Evolutionary conservation across 1,140 invertebrate genomes (phyloP).

Genomic region (Cepaea nemoralis): DNA sequence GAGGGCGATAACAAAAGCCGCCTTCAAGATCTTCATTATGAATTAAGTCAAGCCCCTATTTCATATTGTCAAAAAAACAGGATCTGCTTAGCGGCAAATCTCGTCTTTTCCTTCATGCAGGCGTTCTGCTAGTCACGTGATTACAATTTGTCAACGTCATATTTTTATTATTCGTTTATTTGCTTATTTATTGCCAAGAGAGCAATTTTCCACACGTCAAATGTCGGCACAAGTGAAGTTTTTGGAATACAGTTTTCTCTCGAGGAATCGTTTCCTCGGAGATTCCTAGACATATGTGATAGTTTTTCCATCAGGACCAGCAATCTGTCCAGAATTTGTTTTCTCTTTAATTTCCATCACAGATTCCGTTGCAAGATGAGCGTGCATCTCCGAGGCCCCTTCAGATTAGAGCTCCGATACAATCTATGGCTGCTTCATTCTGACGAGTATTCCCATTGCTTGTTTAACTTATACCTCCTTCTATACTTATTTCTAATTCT

Average conservation of each 20-base stretch:
- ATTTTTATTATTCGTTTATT: neutral
- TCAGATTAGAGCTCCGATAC: neutral
- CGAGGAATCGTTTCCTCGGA: neutral
- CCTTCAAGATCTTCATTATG: too few relatives aligned
- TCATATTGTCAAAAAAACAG: too few relatives aligned
- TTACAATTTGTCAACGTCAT: neutral
- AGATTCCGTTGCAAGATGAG: neutral
- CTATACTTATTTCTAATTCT: too few relatives aligned
- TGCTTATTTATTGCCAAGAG: conserved; percentile 14
- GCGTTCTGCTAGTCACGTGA: neutral
- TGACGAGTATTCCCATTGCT: neutral
- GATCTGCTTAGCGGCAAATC: too few relatives aligned
- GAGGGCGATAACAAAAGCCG: too few relatives aligned
- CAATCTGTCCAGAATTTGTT: neutral
- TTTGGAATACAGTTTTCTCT: neutral
- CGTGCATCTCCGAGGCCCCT: neutral
- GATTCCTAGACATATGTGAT: neutral
- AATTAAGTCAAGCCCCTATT: too few relatives aligned
- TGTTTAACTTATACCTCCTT: too few relatives aligned
- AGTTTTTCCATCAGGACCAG: neutral
- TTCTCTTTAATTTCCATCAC: conserved; percentile 5
- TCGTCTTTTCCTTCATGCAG: neutral
- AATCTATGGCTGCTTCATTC: neutral
- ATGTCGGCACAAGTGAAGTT: neutral
- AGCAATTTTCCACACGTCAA: conserved; percentile 1